These are phyloP conservation scores for Sicus ferrugineus DNA, from an alignment of 2,888 invertebrate species.

Conservation along the genomic window DNA sequence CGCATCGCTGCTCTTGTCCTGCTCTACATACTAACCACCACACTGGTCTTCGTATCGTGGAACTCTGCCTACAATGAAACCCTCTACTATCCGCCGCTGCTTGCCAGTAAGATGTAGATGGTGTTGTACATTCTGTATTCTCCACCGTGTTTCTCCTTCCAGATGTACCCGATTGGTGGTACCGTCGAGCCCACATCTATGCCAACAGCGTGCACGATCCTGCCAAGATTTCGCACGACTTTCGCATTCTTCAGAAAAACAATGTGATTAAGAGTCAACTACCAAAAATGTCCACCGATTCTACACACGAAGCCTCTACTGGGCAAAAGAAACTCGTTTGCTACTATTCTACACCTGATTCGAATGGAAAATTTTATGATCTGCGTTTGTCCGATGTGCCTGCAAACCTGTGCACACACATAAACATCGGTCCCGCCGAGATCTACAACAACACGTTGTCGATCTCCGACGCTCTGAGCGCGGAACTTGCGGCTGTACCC, in stretches of 20 bases:
- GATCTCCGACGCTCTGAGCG: conserved; percentile 65
- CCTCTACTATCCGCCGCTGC: conserved; percentile 49
- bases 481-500: conserved; percentile 52
- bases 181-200: conserved; percentile 49
- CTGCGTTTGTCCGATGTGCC: conserved; percentile 71
- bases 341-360: conserved; percentile 73
- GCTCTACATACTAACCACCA: conserved; percentile 47
- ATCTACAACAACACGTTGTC: conserved; percentile 71
- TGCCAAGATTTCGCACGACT: conserved; percentile 47
- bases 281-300: conserved; percentile 25
- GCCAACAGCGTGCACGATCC: conserved; percentile 45
- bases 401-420: conserved; percentile 81
- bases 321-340: conserved; percentile 66
- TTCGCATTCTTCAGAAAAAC: conserved; percentile 43
- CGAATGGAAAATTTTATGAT: conserved; percentile 42
- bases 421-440: conserved; percentile 79
- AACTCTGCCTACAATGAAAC: conserved; percentile 49
- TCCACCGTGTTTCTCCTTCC: conserved; percentile 1
- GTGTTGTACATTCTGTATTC: background rate
- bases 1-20: conserved; percentile 45
- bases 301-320: background rate
- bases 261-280: conserved; percentile 42
- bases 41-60: conserved; percentile 52
- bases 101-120: conserved; percentile 44
- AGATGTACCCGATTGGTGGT: conserved; percentile 53